Evolutionary conservation across 2,888 invertebrate genomes (phyloP).

Genomic region (Julus scandinavius): DNA sequence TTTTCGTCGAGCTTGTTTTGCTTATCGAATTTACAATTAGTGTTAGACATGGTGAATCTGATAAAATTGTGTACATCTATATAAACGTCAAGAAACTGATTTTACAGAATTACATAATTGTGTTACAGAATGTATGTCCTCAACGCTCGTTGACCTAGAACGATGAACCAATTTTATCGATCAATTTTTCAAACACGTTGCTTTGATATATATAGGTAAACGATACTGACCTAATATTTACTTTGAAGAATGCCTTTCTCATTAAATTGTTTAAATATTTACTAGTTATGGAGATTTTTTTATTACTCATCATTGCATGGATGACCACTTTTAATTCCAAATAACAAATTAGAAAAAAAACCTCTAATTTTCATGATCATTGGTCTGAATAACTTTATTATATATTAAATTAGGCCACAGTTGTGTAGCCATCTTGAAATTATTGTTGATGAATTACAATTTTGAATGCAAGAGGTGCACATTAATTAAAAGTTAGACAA

Average conservation of each 20-base stretch:
- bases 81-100: not conserved
- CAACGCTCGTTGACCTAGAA: slow-evolving; percentile 36
- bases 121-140: not conserved
- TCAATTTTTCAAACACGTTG: not conserved
- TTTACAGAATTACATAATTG: not conserved
- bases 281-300: slow-evolving; percentile 22
- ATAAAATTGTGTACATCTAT: not conserved
- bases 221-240: slow-evolving; percentile 40
- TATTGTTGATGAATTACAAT: not conserved
- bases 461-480: not conserved
- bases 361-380: not conserved
- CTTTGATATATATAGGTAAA: not conserved
- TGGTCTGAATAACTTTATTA: not conserved
- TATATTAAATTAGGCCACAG: not conserved
- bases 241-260: not conserved
- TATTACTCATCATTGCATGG: not conserved
- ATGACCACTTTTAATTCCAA: not conserved
- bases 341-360: not conserved
- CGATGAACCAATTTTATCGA: slow-evolving; percentile 25
- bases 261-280: slow-evolving; percentile 19
- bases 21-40: not conserved
- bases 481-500: not conserved
- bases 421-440: not conserved
- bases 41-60: not conserved
- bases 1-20: not conserved